Conservation (phyloP, 2,888 invertebrate genomes). For the Drosophila leonis region DNA sequence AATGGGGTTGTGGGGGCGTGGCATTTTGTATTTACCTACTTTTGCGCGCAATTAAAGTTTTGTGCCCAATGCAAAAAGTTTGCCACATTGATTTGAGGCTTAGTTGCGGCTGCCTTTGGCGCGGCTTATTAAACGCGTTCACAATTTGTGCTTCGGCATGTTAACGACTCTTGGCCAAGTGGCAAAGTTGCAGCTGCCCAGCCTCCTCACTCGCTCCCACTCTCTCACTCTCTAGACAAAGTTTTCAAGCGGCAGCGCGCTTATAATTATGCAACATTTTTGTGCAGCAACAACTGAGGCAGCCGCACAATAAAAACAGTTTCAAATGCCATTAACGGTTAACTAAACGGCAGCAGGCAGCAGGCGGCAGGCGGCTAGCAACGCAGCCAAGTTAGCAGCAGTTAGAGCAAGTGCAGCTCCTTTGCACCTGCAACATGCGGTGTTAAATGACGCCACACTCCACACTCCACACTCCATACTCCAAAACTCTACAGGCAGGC, state of each 20-base stretch:
- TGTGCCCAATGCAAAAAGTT: constrained; percentile 46
- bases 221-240: constrained; percentile 53
- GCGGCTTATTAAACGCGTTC: constrained; percentile 45
- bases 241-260: constrained; percentile 73
- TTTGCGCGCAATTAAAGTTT: constrained; percentile 72
- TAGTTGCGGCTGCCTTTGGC: constrained; percentile 40
- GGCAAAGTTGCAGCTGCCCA: constrained; percentile 46
- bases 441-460: constrained; percentile 60
- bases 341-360: constrained; percentile 64
- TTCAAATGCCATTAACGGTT: constrained; percentile 80
- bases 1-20: constrained; percentile 5
- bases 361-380: background rate
- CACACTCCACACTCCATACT: background rate
- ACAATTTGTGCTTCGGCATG: constrained; percentile 35
- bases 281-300: constrained; percentile 57
- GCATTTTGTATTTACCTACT: constrained; percentile 38
- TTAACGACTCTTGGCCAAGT: constrained; percentile 56
- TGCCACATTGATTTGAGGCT: constrained; percentile 72
- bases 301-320: constrained; percentile 72
- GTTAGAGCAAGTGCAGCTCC: constrained; percentile 23
- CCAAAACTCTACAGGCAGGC: constrained; percentile 11
- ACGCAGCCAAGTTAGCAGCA: background rate
- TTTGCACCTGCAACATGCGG: constrained; percentile 42
- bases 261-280: constrained; percentile 79
- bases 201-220: constrained; percentile 34